phyloP scores from a whole-genome alignment of 1,140 invertebrate species.

The Diploscapter pachys region DNA sequence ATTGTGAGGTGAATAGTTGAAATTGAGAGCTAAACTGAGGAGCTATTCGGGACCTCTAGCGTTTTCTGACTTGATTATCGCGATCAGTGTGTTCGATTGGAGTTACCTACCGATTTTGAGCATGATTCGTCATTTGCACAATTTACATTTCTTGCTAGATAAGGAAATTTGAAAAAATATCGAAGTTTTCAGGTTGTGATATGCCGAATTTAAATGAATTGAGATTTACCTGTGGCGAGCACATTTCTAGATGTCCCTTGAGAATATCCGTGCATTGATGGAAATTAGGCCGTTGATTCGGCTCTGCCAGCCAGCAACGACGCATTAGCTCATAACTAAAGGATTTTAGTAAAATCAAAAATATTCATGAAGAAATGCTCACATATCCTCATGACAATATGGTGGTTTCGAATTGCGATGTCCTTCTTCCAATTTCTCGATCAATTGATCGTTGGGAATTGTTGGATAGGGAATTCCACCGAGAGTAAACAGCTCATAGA shows the following conservation, averaged over 20 bases:
- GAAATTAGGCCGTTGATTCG: conserved; percentile 17
- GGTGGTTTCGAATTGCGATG: conserved; percentile 14
- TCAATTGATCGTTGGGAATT: conserved; percentile 4
- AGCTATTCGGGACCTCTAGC: no score
- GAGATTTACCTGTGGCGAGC: conserved; percentile 11
- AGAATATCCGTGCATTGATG: conserved; percentile 11
- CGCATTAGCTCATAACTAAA: conserved; percentile 28
- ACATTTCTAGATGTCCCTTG: conserved; percentile 14
- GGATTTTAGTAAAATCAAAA: background rate
- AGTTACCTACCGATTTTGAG: no score
- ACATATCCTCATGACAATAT: conserved; percentile 36
- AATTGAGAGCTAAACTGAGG: no score
- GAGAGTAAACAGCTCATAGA: conserved; percentile 38
- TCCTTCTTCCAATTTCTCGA: conserved; percentile 15
- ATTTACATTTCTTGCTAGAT: no score
- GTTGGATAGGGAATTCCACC: conserved; percentile 29
- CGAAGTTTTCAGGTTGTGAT: no score
- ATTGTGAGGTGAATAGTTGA: no score
- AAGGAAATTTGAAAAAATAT: no score
- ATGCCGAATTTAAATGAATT: no score
- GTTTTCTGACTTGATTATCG: no score
- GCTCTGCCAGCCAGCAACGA: conserved; percentile 11
- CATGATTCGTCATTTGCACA: no score
- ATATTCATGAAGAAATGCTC: background rate
- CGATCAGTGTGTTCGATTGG: no score